Base-by-base conservation (phyloP, 2,888 invertebrate species). In the Ptilodon capucinus region DNA sequence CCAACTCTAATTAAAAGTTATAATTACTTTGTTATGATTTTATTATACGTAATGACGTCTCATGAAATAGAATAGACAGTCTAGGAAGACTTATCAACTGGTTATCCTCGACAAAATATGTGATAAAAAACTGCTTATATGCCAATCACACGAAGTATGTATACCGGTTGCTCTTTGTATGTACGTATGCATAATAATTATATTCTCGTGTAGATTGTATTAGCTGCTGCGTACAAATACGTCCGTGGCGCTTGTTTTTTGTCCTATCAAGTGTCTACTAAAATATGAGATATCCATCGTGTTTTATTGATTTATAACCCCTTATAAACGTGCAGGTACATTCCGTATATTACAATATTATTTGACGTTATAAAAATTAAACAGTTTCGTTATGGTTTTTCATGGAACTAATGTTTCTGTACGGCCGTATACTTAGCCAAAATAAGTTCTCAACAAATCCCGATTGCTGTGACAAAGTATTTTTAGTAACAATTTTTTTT, bases 31-130 rank as follows among this genome's bases (percentile, higher is more conserved):
- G 19, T 38, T n/a, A 6, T 38, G n/a, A 38, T 52, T 49, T 48
- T 45, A 46, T 57, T 51, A 47, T 50, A 17, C 30, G 36, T 32
- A 50, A 51, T 59, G 58, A 60, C 58, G 66, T 68, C 46, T 53
- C 17, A 16, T n/a, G 17, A 49, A 46, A 25, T 57, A 50, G 49
- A 53, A 48, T 58, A 68, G 54, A 61, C 57, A 58, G 56, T 62
- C 56, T 61, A 78, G 76, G 74, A 79, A 78, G 74, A 72, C 54
- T 57, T 57, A 66, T 51, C 42, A 55, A 75, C 74, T 50, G 23
- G 81, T 79, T 80, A 67, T 74, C 76, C 74, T 79, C 74, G 73
- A 63, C 57, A 64, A 74, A 74, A 72, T 68, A 71, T 66, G 60
- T 64, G 40, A 60, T 65, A 70, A 66, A 57, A 60, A 57, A 54